phyloP scores from a whole-genome alignment of 1,140 invertebrate species.

The Drosophila teissieri region DNA sequence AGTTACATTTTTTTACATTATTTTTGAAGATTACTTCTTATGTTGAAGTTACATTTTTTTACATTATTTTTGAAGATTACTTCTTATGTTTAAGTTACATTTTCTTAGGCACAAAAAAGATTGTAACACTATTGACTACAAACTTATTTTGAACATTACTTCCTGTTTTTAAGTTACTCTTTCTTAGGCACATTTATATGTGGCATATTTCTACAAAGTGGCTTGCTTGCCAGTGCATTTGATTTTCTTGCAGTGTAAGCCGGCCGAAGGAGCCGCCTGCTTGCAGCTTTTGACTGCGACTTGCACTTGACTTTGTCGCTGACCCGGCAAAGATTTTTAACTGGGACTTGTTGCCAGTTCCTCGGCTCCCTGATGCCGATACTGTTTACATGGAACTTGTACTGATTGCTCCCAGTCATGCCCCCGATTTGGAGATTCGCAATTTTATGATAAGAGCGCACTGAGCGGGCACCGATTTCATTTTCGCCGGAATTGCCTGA shows the following conservation, averaged over 20 bases:
- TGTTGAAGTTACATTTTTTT: too few species aligned
- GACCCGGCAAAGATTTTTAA: slow-evolving; percentile 78
- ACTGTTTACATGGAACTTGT: slow-evolving; percentile 84
- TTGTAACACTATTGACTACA: too few species aligned
- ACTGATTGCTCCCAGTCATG: slow-evolving; percentile 84
- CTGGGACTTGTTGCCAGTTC: slow-evolving; percentile 49
- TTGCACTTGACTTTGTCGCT: slow-evolving; percentile 80
- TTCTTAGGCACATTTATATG: too few species aligned
- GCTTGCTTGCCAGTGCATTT: neutral
- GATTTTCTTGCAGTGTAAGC: slow-evolving; percentile 8
- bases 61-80: too few species aligned
- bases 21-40: too few species aligned
- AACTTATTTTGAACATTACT: too few species aligned
- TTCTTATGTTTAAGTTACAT: too few species aligned
- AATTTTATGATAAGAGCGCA: slow-evolving; percentile 66
- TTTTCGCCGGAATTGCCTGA: slow-evolving; percentile 76
- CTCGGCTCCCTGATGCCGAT: slow-evolving; percentile 44
- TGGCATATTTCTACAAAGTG: too few species aligned
- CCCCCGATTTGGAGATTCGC: slow-evolving; percentile 75
- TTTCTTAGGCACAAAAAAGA: too few species aligned
- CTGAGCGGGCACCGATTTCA: slow-evolving; percentile 29
- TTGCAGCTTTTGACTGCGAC: slow-evolving; percentile 28
- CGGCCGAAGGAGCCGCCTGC: slow-evolving; percentile 23
- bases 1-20: too few species aligned
- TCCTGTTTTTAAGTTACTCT: too few species aligned